Base-by-base conservation (phyloP, 2,888 invertebrate genomes). In the Drosophila buzzatii region DNA sequence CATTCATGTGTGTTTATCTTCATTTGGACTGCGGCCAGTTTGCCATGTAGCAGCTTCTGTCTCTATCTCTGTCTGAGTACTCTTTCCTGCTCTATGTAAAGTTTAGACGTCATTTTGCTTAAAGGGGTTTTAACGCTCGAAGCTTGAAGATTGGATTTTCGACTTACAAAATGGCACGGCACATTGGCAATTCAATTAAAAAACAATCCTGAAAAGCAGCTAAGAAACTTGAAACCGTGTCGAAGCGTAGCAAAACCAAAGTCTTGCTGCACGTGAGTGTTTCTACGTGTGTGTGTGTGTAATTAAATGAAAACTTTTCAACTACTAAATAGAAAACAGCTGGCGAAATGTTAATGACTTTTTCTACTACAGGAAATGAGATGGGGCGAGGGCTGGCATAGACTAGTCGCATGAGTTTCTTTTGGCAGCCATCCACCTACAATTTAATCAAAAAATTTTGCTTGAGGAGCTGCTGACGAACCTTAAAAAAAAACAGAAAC, bases 1-100 rank as follows among this genome's bases (percentile, higher is more conserved):
- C 79, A 80, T 86, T 63, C 79, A 82, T 86, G 88, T 73, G 70
- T 87, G 88, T 89, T 89, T 85, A 87, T 85, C 88, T 85, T 87
- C 79, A 79, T 76, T 83, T 85, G 67, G 82, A 68, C 69, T 59
- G 70, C 49, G 44, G 33, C 41, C 20, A 47, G 45, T 12, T 18
- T 20, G 18, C 35, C 35, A 18, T 5, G 45, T 7, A 9, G 35
- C 37, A 55, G 57, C 45, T 68, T 37, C 20, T 7, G 12, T 18
- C 33, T 56, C 35, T 37, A 16, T 10, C n/a, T 8, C 14, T 23
- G 4, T 7, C 20, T 16, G 27, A 27, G 27, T 0, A 41, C 35
- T n/a, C 16, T 1, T 1, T 16, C 16, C 7, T 0, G 4, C 18
- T 7, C n/a, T 31, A 31, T 63, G 75, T 75, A 73, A 84, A 71